These are phyloP conservation scores for Heliconius erato DNA, from an alignment of 2,888 invertebrate genomes.

Conservation along the genomic window DNA sequence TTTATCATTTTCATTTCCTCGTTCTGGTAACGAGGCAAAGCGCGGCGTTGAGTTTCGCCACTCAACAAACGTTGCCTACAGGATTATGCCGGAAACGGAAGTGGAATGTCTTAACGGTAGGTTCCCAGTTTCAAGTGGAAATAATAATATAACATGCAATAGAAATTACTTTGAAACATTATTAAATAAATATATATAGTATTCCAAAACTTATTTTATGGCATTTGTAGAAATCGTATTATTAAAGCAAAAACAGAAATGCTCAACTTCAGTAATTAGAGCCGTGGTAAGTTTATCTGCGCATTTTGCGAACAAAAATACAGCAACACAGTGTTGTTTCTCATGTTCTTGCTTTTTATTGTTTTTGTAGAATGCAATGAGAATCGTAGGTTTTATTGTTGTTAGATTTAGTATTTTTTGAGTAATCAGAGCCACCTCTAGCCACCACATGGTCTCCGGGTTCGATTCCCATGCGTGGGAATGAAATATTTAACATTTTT, in stretches of 20 bases:
- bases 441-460: background rate
- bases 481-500: background rate
- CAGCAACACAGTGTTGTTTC: constrained; percentile 28
- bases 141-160: too few species aligned
- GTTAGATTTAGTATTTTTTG: background rate
- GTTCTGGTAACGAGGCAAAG: too few species aligned
- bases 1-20: too few species aligned
- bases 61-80: too few species aligned
- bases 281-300: constrained; percentile 64
- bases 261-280: constrained; percentile 72
- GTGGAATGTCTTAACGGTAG: too few species aligned
- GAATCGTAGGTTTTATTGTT: background rate
- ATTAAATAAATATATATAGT: background rate
- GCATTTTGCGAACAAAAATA: constrained; percentile 58
- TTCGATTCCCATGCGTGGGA: background rate
- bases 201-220: background rate
- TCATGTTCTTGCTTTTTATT: background rate
- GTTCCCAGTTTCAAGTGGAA: too few species aligned
- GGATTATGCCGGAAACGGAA: too few species aligned
- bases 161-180: too few species aligned
- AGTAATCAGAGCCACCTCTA: too few species aligned
- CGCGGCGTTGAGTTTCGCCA: too few species aligned
- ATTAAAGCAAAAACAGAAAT: constrained; percentile 32
- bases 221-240: constrained; percentile 7
- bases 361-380: background rate